Conservation (phyloP, 92 coral and sea anemone species). For the Blastomussa wellsi region DNA sequence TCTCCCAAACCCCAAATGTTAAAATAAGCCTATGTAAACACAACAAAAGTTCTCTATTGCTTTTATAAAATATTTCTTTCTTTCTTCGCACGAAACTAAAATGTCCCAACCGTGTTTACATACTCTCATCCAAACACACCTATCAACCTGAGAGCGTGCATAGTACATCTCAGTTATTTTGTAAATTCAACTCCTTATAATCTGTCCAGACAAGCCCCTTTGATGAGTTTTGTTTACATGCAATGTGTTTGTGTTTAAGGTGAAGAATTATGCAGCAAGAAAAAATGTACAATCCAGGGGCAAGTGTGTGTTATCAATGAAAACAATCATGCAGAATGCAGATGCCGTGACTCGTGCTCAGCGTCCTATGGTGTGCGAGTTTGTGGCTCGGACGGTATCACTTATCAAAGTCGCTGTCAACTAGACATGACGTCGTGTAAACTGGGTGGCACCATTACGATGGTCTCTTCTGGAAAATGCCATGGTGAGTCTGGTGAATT, state of each 20-base stretch:
- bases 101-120: no score
- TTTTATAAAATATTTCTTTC: no score
- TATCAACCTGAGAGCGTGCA: no score
- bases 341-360: constrained; percentile 72
- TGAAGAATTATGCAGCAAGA: constrained; percentile 63
- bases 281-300: constrained; percentile 71
- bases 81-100: no score
- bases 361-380: constrained; percentile 39
- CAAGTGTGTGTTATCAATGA: constrained; percentile 69
- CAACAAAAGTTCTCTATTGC: no score
- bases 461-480: constrained; percentile 71
- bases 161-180: no score
- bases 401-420: constrained; percentile 75
- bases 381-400: constrained; percentile 84
- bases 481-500: constrained; percentile 40
- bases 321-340: constrained; percentile 68
- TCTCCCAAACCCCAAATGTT: no score
- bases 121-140: no score
- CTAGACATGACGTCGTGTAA: constrained; percentile 91
- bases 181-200: no score
- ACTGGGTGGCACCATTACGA: constrained; percentile 60
- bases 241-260: not conserved
- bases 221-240: no score
- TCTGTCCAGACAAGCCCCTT: no score
- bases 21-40: no score